Evolutionary conservation across 2,888 invertebrate genomes (phyloP), one percentile per base, ranked within the genome.

Genomic region (Oscheius myriophilus): DNA sequence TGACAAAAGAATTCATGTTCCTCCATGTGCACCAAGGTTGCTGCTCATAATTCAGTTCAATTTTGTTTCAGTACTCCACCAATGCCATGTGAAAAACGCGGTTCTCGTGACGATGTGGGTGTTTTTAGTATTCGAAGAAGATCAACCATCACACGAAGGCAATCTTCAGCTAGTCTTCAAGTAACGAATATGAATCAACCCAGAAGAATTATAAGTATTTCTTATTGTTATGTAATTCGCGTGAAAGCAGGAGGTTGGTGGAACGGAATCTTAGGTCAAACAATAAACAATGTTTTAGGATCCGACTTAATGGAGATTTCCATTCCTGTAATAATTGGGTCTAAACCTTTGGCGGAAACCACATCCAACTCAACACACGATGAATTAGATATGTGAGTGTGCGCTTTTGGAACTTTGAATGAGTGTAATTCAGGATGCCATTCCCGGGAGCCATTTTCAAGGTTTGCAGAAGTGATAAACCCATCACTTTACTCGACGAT

Each of bases 251-350:
- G 68, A 68, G 76, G 76, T 67, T 41, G n/a, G n/a, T n/a, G n/a
- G n/a, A n/a, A n/a, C n/a, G n/a, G n/a, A n/a, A n/a, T n/a, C n/a
- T n/a, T n/a, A n/a, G n/a, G n/a, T n/a, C n/a, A n/a, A n/a, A n/a
- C n/a, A n/a, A n/a, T n/a, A n/a, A n/a, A n/a, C n/a, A 21, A 12
- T 57, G 7, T 21, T 18, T 64, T 57, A 81, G 80, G 80, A 25
- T 73, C 80, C 16, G 82, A 83, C 66, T 75, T 81, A 14, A 81
- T 83, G 65, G 81, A 83, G 23, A 66, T 82, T 25, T 70, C 65
- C 26, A 73, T 80, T 46, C 82, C 82, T 9, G 77, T 83, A n/a
- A 69, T 82, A 14, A 78, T 83, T 42, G 83, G 82, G 2, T 75
- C 78, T 4, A 43, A 73, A 45, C 81, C 81, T 14, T 55, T 76